Evolutionary conservation across 2,797 vertebrate species (phyloP).

Genomic region (Pseudocheirus occidentalis): DNA sequence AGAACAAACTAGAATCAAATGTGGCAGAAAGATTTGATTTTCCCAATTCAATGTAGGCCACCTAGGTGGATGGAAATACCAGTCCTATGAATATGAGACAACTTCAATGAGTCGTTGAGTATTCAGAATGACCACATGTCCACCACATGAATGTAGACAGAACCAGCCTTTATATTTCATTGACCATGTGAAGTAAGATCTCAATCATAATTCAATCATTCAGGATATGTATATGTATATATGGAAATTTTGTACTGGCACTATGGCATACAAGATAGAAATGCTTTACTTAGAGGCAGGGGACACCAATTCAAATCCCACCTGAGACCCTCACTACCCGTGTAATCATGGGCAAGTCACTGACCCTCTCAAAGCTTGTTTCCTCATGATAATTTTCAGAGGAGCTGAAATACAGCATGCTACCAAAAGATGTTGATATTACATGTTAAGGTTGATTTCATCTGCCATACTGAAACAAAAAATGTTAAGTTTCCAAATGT

Average conservation of each 20-base stretch:
- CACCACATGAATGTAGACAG: not conserved
- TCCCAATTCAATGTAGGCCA: not conserved
- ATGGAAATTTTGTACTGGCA: not conserved
- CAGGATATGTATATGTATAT: not conserved
- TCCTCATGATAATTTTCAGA: not conserved
- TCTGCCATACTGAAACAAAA: not conserved
- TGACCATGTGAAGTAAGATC: not conserved
- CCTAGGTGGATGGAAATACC: not conserved
- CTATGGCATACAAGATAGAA: not conserved
- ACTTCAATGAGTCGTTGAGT: not conserved
- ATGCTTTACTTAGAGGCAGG: not conserved
- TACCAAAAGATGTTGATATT: not conserved
- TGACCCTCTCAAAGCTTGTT: slow-evolving; percentile 31
- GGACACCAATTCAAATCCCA: not conserved
- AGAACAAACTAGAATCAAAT: not conserved
- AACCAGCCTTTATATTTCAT: not conserved
- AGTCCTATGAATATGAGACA: not conserved
- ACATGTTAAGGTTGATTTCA: not conserved
- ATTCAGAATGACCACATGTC: not conserved
- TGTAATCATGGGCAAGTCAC: slow-evolving; percentile 9
- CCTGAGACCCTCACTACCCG: not conserved
- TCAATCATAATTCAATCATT: not conserved
- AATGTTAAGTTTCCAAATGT: slow-evolving; percentile 10
- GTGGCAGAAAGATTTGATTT: not conserved
- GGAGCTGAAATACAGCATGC: not conserved